phyloP scores from a whole-genome alignment of 1,140 invertebrate species.

The Megalopta genalis region DNA sequence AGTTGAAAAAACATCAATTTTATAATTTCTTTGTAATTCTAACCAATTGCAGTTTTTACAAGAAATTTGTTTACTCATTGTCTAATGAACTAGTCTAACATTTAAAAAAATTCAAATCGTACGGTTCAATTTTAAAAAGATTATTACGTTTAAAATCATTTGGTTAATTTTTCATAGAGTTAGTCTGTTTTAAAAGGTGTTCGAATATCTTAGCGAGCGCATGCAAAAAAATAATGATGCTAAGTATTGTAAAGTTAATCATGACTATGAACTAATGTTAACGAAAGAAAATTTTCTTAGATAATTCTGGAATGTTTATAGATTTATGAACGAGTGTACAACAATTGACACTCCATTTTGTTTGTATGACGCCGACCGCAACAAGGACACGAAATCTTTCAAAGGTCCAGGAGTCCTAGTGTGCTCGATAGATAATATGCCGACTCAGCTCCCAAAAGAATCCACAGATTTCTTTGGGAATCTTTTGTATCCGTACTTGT shows the following conservation, averaged over 20 bases:
- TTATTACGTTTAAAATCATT: no score
- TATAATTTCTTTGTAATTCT: no score
- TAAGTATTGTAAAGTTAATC: neutral
- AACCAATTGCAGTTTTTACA: no score
- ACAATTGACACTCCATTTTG: conserved; percentile 99
- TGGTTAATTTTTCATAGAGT: no score
- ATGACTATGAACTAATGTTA: neutral
- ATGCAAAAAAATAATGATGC: no score
- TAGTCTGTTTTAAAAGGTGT: no score
- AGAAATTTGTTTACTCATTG: no score
- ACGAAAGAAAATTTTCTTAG: neutral
- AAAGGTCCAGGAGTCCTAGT: conserved; percentile 98
- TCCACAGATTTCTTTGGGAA: conserved; percentile 99
- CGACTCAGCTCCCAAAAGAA: conserved; percentile 97
- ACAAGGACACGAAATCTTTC: conserved; percentile 98
- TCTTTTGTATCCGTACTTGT: conserved; percentile 92
- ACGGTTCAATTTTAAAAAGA: no score
- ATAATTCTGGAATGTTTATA: conserved; percentile 33
- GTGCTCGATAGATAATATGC: conserved; percentile 99
- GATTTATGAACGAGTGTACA: conserved; percentile 99
- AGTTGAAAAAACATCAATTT: no score
- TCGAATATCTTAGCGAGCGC: no score
- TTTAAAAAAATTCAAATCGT: no score
- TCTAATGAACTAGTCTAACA: no score
- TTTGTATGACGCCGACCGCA: conserved; percentile 98